phyloP scores from a whole-genome alignment of 2,797 vertebrate genomes.

The Phaenicophaeus curvirostris region DNA sequence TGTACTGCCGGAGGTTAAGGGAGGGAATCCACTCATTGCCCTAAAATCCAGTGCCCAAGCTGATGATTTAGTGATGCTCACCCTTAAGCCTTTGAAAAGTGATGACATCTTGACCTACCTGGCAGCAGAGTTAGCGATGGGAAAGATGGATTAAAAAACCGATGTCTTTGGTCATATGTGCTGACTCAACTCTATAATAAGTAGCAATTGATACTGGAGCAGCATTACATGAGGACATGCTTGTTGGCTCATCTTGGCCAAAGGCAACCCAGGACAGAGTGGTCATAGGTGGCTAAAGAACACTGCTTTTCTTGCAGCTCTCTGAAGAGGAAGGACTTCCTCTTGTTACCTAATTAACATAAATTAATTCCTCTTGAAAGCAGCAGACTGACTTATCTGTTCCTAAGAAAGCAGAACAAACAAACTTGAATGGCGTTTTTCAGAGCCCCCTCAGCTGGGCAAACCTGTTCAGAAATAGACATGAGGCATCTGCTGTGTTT shows the following conservation, averaged over 20 bases:
- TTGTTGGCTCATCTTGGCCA: neutral
- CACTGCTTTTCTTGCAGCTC: neutral
- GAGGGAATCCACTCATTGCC: neutral
- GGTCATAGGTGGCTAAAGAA: slow-evolving; percentile 40
- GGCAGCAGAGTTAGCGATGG: neutral
- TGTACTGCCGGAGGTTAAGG: neutral
- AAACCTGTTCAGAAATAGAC: neutral
- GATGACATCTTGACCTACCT: neutral
- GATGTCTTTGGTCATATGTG: neutral
- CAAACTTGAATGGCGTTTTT: slow-evolving; percentile 23
- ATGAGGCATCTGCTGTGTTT: neutral
- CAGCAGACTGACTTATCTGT: slow-evolving; percentile 31
- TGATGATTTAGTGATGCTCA: neutral
- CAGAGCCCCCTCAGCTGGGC: neutral
- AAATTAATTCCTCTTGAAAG: slow-evolving; percentile 45
- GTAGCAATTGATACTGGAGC: neutral
- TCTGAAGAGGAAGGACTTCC: slow-evolving; percentile 45
- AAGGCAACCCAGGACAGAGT: slow-evolving; percentile 3
- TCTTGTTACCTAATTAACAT: slow-evolving; percentile 11
- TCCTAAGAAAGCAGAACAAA: slow-evolving; percentile 57
- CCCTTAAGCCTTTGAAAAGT: neutral
- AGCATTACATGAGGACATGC: neutral
- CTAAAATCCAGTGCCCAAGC: neutral
- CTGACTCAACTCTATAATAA: neutral
- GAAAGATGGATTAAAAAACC: neutral